phyloP scores from a whole-genome alignment of 2,113 vertebrate genomes.

The Rhegmatorhina hoffmannsi region DNA sequence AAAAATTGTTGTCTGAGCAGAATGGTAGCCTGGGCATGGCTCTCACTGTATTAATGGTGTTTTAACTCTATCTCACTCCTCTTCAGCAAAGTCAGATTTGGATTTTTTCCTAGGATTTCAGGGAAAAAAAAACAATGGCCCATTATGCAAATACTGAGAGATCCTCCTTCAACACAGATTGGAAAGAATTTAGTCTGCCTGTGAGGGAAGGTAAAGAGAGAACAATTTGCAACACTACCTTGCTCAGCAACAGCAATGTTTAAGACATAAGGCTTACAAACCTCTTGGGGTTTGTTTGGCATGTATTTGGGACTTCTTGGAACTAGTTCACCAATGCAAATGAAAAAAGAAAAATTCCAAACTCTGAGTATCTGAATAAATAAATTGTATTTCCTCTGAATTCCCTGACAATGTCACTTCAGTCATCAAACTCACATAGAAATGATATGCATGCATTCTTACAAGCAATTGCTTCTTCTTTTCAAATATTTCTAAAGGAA shows the following conservation, averaged over 20 bases:
- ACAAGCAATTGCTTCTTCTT: conserved; percentile 35
- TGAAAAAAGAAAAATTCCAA: background rate
- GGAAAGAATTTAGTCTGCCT: background rate
- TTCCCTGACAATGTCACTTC: conserved; percentile 47
- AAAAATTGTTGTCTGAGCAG: background rate
- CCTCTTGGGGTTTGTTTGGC: background rate
- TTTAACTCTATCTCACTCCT: background rate
- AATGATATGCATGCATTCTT: conserved; percentile 37
- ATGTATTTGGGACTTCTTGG: background rate
- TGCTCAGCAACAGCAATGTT: background rate
- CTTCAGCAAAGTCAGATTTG: background rate
- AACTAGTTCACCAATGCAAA: background rate
- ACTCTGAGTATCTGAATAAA: background rate
- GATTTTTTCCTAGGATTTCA: background rate
- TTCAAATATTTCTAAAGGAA: conserved; percentile 56
- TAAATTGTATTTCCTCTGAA: background rate
- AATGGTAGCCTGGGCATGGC: background rate
- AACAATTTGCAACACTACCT: background rate
- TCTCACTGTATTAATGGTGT: background rate
- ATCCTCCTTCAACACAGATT: background rate
- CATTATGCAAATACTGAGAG: background rate
- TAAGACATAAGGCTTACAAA: background rate
- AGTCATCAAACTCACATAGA: conserved; percentile 33
- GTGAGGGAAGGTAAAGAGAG: background rate
- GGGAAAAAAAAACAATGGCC: background rate